phyloP scores from a whole-genome alignment of 1,140 invertebrate species.

The Magallana ariakensis region DNA sequence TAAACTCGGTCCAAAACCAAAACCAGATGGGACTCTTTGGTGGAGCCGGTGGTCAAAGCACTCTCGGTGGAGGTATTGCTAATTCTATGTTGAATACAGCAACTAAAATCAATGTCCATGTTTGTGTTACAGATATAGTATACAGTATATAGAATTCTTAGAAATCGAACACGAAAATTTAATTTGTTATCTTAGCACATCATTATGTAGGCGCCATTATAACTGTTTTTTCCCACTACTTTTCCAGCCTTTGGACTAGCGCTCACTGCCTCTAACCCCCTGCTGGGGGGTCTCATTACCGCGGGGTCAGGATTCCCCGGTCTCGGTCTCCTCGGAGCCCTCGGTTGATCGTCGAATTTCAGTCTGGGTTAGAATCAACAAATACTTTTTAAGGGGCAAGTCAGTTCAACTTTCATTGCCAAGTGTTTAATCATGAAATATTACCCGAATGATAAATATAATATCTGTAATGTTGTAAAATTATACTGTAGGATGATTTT shows the following conservation, averaged over 20 bases:
- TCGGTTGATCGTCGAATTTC: background rate
- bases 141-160: too few species aligned
- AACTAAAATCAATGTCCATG: too few species aligned
- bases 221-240: background rate
- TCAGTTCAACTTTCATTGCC: background rate
- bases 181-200: too few species aligned
- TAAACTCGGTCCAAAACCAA: background rate
- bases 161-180: too few species aligned
- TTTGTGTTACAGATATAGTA: too few species aligned
- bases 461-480: background rate
- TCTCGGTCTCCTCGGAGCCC: background rate
- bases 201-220: background rate
- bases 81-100: background rate
- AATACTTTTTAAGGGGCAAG: conserved; percentile 13
- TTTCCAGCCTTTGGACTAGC: background rate
- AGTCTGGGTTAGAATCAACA: background rate
- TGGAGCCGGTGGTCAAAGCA: background rate
- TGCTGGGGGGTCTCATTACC: background rate
- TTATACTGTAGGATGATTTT: background rate
- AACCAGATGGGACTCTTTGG: background rate
- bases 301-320: conserved; percentile 1
- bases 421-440: background rate
- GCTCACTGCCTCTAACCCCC: background rate
- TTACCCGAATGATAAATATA: background rate
- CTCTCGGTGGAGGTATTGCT: background rate